Evolutionary conservation across 2,888 invertebrate species (phyloP).

Genomic region (Syritta pipiens): DNA sequence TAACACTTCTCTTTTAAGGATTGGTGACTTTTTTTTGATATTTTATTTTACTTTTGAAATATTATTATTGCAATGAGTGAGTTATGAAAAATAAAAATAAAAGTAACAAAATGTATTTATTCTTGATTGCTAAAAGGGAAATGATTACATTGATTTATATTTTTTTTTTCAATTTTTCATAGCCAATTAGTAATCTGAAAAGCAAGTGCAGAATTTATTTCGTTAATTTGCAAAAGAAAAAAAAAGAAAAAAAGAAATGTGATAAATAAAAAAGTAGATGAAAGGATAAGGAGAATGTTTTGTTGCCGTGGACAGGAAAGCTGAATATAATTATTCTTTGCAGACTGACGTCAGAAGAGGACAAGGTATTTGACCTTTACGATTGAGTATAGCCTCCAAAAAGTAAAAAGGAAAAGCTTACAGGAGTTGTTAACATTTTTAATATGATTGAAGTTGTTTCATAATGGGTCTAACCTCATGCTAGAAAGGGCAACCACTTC

Average conservation of each 20-base stretch:
- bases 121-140: conserved; percentile 31
- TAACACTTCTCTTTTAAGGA: conserved; percentile 60
- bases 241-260: neutral
- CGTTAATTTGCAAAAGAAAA: conserved; percentile 34
- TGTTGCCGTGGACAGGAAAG: too few species aligned
- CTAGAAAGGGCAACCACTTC: too few species aligned
- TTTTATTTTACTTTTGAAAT: conserved; percentile 20
- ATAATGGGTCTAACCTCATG: too few species aligned
- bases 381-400: too few species aligned
- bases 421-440: too few species aligned
- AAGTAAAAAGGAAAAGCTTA: too few species aligned
- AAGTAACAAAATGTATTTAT: conserved; percentile 11
- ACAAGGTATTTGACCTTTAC: too few species aligned
- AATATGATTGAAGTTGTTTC: too few species aligned
- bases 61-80: conserved; percentile 49
- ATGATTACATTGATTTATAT: conserved; percentile 14
- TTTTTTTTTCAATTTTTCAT: conserved; percentile 22
- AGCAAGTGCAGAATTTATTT: conserved; percentile 48
- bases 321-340: too few species aligned
- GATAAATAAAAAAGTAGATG: neutral
- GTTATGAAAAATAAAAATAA: conserved; percentile 40
- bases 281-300: neutral
- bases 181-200: conserved; percentile 59
- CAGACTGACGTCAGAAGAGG: too few species aligned
- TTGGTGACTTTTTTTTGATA: conserved; percentile 6